A percentile compares a stretch with the other conserved stretches of the same genome.
phyloP scores from a whole-genome alignment of 2,797 vertebrate species.

The Eospalax fontanierii region DNA sequence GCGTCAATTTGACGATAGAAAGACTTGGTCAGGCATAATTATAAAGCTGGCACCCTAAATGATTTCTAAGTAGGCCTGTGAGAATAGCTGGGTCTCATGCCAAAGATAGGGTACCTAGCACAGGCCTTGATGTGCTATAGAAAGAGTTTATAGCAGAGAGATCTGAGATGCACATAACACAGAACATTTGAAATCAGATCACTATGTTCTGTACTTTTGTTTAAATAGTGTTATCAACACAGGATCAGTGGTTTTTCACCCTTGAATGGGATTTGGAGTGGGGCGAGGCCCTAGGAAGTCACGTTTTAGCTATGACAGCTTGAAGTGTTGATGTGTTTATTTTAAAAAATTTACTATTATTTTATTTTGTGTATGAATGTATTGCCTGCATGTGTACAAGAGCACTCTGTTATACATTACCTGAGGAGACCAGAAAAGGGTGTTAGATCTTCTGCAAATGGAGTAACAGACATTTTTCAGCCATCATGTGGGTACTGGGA shows the following conservation, averaged over 20 bases:
- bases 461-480: too few species aligned
- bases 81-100: neutral
- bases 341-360: too few species aligned
- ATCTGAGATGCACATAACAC: neutral
- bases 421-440: too few species aligned
- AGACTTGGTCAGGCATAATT: neutral
- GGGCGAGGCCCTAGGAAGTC: neutral
- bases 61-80: neutral
- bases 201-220: neutral
- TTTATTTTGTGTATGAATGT: too few species aligned
- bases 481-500: too few species aligned
- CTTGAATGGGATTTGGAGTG: neutral
- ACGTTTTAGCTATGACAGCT: conserved; percentile 8
- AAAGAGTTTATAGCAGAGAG: neutral
- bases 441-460: too few species aligned
- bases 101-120: neutral
- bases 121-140: neutral
- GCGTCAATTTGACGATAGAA: neutral
- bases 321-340: neutral
- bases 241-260: conserved; percentile 3
- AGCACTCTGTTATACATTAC: too few species aligned
- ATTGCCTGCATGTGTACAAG: too few species aligned
- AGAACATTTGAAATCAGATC: neutral
- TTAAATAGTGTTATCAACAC: conserved; percentile 19
- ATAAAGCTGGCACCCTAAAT: conserved; percentile 3